Evolutionary conservation across 2,797 vertebrate genomes (phyloP).

Genomic region (Enteromius mattozi): DNA sequence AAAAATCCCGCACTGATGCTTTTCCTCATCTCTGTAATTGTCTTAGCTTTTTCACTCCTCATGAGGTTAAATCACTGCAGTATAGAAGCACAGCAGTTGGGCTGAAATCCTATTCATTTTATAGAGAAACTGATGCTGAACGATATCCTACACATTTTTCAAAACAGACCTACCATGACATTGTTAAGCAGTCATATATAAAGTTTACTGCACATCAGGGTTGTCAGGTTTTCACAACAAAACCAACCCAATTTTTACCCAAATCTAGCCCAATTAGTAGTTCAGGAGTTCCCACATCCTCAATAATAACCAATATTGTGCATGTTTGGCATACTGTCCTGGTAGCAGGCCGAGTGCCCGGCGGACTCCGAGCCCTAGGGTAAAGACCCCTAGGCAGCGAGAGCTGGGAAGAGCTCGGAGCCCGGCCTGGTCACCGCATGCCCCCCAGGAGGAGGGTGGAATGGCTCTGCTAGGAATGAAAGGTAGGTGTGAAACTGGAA

Average conservation of each 20-base stretch:
- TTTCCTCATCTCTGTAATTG: neutral
- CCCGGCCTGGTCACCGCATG: too few species aligned
- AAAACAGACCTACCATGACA: neutral
- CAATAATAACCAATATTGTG: too few species aligned
- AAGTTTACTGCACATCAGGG: neutral
- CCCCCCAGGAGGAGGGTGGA: too few species aligned
- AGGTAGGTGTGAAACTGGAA: too few species aligned
- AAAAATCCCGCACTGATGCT: neutral
- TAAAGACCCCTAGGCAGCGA: too few species aligned
- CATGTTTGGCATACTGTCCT: too few species aligned
- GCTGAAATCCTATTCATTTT: neutral
- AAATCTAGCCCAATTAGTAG: neutral
- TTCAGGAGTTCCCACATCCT: too few species aligned
- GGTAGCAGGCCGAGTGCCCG: too few species aligned
- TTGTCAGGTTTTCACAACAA: neutral
- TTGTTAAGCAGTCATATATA: neutral
- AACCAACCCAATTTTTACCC: neutral
- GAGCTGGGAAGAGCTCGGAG: too few species aligned
- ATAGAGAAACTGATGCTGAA: neutral
- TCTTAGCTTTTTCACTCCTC: neutral
- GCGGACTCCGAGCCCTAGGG: too few species aligned
- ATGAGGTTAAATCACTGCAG: neutral
- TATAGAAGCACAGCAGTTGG: neutral
- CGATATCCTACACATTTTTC: neutral
- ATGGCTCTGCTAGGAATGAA: too few species aligned